phyloP scores from a whole-genome alignment of 2,888 invertebrate species.

The Plebejus argus region DNA sequence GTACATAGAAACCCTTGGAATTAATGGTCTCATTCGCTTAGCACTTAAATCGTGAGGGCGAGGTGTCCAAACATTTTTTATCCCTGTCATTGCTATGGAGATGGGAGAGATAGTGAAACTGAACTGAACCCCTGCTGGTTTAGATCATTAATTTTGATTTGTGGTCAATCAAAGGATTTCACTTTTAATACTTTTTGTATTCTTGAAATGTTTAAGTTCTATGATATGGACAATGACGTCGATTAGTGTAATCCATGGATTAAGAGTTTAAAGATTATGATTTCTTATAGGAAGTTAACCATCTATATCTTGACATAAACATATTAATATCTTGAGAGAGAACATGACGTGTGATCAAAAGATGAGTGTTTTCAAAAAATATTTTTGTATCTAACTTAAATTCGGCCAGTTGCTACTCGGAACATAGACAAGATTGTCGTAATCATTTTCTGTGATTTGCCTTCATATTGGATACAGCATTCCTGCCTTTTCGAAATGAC shows the following conservation, averaged over 20 bases:
- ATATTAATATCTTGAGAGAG: neutral
- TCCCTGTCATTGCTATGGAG: conserved; percentile 52
- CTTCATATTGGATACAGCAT: neutral
- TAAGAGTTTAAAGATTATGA: neutral
- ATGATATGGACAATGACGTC: conserved; percentile 47
- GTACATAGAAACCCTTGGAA: conserved; percentile 80
- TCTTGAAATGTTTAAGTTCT: conserved; percentile 50
- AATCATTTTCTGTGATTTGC: too few relatives aligned
- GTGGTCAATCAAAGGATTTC: conserved; percentile 82
- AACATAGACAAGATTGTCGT: too few relatives aligned
- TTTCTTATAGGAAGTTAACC: neutral
- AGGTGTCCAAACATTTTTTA: conserved; percentile 73
- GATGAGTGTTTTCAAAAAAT: too few relatives aligned
- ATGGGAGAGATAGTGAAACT: conserved; percentile 53
- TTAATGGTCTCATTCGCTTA: conserved; percentile 82
- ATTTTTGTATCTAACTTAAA: too few relatives aligned
- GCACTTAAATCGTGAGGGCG: conserved; percentile 80
- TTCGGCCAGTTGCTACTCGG: too few relatives aligned
- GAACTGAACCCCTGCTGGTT: conserved; percentile 73
- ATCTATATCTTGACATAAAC: neutral
- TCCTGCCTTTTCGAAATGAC: conserved; percentile 13
- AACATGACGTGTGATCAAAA: too few relatives aligned
- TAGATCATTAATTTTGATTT: conserved; percentile 82
- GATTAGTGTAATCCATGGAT: conserved; percentile 35
- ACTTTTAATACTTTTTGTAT: conserved; percentile 73